Conservation (phyloP, 2,797 vertebrate species). For the Uromys caudimaculatus region DNA sequence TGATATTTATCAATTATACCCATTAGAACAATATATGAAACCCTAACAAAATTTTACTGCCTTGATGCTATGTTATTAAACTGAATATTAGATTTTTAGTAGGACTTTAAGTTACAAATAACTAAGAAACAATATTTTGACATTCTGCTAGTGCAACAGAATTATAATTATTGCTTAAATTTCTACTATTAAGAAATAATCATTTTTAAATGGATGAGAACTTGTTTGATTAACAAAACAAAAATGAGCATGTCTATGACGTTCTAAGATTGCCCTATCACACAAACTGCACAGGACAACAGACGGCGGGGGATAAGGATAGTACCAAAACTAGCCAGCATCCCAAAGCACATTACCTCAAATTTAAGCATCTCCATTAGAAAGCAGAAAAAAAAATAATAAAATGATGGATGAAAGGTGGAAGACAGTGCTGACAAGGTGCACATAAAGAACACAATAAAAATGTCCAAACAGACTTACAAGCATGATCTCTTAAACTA, state of each 20-base stretch:
- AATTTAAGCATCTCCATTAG: slow-evolving; percentile 92
- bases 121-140: slow-evolving; percentile 44
- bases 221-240: slow-evolving; percentile 65
- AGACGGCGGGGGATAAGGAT: slow-evolving; percentile 16
- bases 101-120: slow-evolving; percentile 52
- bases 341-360: slow-evolving; percentile 89
- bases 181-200: slow-evolving; percentile 62
- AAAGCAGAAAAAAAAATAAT: slow-evolving; percentile 86
- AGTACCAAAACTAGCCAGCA: slow-evolving; percentile 63
- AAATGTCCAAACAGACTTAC: slow-evolving; percentile 61
- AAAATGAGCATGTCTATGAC: slow-evolving; percentile 52
- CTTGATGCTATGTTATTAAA: slow-evolving; percentile 19
- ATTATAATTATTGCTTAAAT: slow-evolving; percentile 56
- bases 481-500: slow-evolving; percentile 15
- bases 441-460: slow-evolving; percentile 68
- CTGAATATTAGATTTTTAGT: slow-evolving; percentile 35
- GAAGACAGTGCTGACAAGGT: slow-evolving; percentile 80
- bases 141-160: slow-evolving; percentile 10
- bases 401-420: slow-evolving; percentile 85
- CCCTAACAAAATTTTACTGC: slow-evolving; percentile 43
- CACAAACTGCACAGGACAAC: slow-evolving; percentile 46
- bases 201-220: slow-evolving; percentile 39
- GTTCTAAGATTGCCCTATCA: slow-evolving; percentile 70
- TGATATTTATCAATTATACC: slow-evolving; percentile 28
- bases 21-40: background rate